Conservation (phyloP, 2,113 vertebrate genomes). For the Porphyrio hochstetteri region DNA sequence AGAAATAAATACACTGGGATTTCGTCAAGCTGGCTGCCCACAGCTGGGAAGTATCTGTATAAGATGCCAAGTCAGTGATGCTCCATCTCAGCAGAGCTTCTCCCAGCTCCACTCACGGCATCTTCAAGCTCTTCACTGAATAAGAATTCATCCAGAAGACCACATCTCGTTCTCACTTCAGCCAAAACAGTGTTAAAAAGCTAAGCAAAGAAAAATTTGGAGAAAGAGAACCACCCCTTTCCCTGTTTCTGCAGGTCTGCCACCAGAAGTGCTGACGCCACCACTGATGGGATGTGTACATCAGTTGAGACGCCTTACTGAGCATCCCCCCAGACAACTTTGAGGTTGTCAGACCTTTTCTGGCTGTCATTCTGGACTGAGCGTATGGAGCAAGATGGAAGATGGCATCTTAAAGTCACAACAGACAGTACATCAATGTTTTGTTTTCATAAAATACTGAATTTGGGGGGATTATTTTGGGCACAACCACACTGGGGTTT, state of each 20-base stretch:
- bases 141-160: not conserved
- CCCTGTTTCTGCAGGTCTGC: not conserved
- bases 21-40: accelerated
- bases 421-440: slow-evolving; percentile 14
- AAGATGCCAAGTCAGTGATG: not conserved
- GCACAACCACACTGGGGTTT: slow-evolving; percentile 20
- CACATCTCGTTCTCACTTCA: accelerated
- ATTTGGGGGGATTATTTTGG: not conserved
- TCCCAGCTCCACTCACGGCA: accelerated
- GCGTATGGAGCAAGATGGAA: not conserved
- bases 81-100: not conserved
- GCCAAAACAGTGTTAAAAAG: not conserved
- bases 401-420: not conserved
- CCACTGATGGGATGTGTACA: accelerated
- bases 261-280: not conserved
- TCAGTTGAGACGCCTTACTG: accelerated
- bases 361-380: slow-evolving; percentile 17
- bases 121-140: not conserved
- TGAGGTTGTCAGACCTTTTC: not conserved
- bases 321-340: not conserved
- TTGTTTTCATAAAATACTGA: slow-evolving; percentile 48
- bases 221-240: not conserved
- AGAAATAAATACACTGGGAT: not conserved
- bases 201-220: not conserved
- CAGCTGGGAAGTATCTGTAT: not conserved